phyloP scores from a whole-genome alignment of 2,113 vertebrate species.

The Paraplagusia blochii region DNA sequence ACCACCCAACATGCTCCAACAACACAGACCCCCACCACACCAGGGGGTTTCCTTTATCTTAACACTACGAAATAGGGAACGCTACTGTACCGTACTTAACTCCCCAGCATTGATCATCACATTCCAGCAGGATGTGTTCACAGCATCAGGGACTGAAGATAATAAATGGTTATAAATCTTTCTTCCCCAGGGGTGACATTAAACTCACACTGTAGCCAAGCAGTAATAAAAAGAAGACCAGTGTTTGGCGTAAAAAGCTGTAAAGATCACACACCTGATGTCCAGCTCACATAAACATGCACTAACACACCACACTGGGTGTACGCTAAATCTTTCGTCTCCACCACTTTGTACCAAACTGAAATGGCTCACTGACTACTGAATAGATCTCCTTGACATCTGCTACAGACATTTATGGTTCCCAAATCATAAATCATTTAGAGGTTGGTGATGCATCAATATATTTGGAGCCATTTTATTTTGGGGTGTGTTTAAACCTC shows the following conservation, averaged over 20 bases:
- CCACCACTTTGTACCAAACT: conserved; percentile 6
- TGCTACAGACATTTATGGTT: not conserved
- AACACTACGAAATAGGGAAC: conserved; percentile 17
- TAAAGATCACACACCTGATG: conserved; percentile 29
- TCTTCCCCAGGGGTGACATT: conserved; percentile 19
- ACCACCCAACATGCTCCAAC: conserved; percentile 35
- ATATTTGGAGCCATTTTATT: not conserved
- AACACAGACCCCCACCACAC: conserved; percentile 19
- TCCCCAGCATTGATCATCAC: not conserved
- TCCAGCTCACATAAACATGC: conserved; percentile 3
- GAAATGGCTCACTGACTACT: not conserved
- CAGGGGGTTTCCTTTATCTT: conserved; percentile 13
- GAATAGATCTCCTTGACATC: not conserved
- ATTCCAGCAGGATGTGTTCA: conserved; percentile 10
- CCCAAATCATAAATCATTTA: not conserved
- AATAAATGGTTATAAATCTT: conserved; percentile 51
- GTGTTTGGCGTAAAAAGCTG: conserved; percentile 32
- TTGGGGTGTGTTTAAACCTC: not conserved
- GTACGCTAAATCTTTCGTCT: not conserved
- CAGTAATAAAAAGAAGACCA: conserved; percentile 37
- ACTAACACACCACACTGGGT: conserved; percentile 2
- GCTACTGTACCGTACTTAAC: conserved; percentile 1
- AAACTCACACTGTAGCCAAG: conserved; percentile 29
- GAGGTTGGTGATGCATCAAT: not conserved
- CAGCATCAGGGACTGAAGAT: conserved; percentile 21